These are phyloP conservation scores for Drosophila testacea DNA, from an alignment of 2,888 invertebrate species.

Conservation along the genomic window DNA sequence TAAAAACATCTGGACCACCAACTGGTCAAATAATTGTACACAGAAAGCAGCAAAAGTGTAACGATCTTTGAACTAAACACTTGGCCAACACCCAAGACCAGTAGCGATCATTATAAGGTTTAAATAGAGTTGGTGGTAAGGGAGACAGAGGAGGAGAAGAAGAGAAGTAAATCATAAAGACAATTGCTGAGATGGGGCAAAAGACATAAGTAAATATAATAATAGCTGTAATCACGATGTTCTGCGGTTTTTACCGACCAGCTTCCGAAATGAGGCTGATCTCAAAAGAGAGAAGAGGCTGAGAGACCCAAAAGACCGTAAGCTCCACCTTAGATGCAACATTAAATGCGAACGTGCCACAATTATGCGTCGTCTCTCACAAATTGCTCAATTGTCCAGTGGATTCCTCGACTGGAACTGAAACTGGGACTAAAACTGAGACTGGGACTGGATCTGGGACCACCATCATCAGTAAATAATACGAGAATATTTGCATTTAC, in stretches of 20 bases:
- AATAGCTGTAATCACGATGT: slow-evolving; percentile 59
- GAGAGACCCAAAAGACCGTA: not conserved
- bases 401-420: slow-evolving; percentile 33
- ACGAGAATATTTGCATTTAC: slow-evolving; percentile 65
- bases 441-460: slow-evolving; percentile 33
- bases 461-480: slow-evolving; percentile 43
- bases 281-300: slow-evolving; percentile 2
- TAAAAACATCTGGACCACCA: slow-evolving; percentile 47
- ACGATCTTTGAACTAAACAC: slow-evolving; percentile 64
- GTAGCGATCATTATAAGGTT: slow-evolving; percentile 62
- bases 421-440: not conserved
- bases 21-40: slow-evolving; percentile 34
- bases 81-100: slow-evolving; percentile 51
- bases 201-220: slow-evolving; percentile 49
- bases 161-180: slow-evolving; percentile 39
- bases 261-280: slow-evolving; percentile 67
- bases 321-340: slow-evolving; percentile 70
- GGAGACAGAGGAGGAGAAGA: not conserved
- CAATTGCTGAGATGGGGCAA: slow-evolving; percentile 39
- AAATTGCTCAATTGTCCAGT: slow-evolving; percentile 74
- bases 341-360: slow-evolving; percentile 76
- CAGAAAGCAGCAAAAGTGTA: slow-evolving; percentile 43
- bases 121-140: not conserved
- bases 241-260: slow-evolving; percentile 49
- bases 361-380: slow-evolving; percentile 68